These are phyloP conservation scores for Pterobdella sp. DNA, from an alignment of 2,888 invertebrate genomes.

Conservation along the genomic window DNA sequence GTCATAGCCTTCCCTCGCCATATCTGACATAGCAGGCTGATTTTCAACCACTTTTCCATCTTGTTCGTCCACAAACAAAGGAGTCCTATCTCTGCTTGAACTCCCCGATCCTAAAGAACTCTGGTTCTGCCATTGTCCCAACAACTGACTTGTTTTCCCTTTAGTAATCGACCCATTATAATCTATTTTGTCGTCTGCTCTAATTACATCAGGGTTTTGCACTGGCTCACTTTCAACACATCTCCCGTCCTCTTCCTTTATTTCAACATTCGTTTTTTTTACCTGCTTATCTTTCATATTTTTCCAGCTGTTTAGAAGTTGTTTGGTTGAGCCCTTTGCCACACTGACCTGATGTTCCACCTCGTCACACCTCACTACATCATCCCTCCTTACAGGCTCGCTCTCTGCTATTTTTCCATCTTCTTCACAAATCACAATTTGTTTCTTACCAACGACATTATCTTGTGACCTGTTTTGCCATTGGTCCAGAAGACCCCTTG, in stretches of 20 bases:
- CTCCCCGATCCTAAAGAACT: neutral
- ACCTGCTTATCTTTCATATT: neutral
- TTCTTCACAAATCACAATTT: slow-evolving; percentile 19
- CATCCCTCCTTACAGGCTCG: slow-evolving; percentile 30
- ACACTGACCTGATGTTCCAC: neutral
- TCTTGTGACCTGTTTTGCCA: slow-evolving; percentile 14
- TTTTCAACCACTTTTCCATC: slow-evolving; percentile 28
- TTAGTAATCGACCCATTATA: neutral
- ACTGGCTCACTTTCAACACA: slow-evolving; percentile 20
- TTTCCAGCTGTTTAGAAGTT: slow-evolving; percentile 12
- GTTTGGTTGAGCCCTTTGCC: slow-evolving; percentile 10
- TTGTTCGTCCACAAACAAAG: slow-evolving; percentile 18
- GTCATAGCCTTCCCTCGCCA: slow-evolving; percentile 11
- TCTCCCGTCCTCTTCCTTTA: slow-evolving; percentile 17
- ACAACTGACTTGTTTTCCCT: slow-evolving; percentile 11
- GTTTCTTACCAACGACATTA: neutral
- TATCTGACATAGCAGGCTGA: slow-evolving; percentile 27
- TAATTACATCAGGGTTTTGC: slow-evolving; percentile 15
- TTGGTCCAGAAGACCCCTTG: slow-evolving; percentile 13
- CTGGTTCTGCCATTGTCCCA: slow-evolving; percentile 19
- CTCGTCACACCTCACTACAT: slow-evolving; percentile 28
- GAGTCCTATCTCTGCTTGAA: neutral
- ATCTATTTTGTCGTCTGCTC: slow-evolving; percentile 9
- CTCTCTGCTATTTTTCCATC: slow-evolving; percentile 34
- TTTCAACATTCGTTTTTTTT: neutral